Base-by-base conservation (phyloP, 1,140 invertebrate species). In the Hyposmocoma kahamanoa region DNA sequence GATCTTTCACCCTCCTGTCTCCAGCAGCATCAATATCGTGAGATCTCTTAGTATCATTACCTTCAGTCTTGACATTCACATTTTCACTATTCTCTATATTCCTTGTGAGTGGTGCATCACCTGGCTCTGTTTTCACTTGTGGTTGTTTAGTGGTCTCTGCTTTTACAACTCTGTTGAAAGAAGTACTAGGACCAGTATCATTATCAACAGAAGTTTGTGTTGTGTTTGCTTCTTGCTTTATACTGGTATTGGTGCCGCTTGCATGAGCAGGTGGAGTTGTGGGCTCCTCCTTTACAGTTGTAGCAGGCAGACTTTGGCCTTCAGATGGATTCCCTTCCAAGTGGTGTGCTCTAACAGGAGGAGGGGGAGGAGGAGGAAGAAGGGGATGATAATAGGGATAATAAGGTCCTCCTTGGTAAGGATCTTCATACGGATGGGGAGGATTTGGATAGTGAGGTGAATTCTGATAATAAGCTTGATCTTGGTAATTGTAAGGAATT, bases 31-130 rank as follows among this genome's bases (percentile, higher is more conserved):
- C 32, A 2, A 36, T 17, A 1, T 36, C 15, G 8, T 36, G 32
- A 15, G 32, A 15, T 15, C 18, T 36, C 39, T 52, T 62, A 11
- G 13, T 43, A 47, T 50, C 51, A 21, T 56, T 53, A 20, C 20
- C 42, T 38, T 84, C 81, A 4, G 55, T 24, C 53, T 82, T 84
- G 0, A 84, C 67, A 39, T 54, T 53, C 1, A 72, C 53, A 44
- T 55, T 60, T 20, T 58, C 55, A 49, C 32, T 62, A 18, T 50
- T 47, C 24, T 49, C 51, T 2, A 22, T 41, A 54, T 22, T 57
- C 18, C 41, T 53, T 47, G 32, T n/a, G 6, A 13, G 2, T n/a
- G 57, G 46, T 13, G 34, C 39, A 47, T 22, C 36, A 21, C 48
- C 45, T 9, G 66, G 61, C 32, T 74, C 71, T 8, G 46, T 45